phyloP scores from a whole-genome alignment of 92 coral and sea anemone species.

The Epizoanthus scotinus region DNA sequence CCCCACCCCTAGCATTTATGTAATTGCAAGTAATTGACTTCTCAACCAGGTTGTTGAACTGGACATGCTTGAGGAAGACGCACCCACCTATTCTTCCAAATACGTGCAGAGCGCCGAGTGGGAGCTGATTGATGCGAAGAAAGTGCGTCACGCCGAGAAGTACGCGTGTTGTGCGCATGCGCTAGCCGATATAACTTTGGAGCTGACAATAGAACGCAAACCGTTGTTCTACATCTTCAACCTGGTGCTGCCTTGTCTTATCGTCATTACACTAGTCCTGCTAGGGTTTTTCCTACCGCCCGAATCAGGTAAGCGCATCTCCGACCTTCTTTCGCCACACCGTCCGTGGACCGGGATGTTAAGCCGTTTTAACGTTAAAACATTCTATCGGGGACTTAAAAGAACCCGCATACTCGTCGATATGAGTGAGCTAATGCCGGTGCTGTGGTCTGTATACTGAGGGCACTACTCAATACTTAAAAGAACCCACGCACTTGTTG shows the following conservation, averaged over 20 bases:
- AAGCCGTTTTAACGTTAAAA: too few species aligned
- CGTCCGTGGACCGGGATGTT: too few species aligned
- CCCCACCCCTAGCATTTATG: too few species aligned
- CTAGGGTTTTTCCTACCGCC: conserved; percentile 96
- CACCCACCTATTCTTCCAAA: conserved; percentile 57
- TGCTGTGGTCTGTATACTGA: too few species aligned
- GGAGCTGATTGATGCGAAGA: conserved; percentile 61
- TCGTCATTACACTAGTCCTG: conserved; percentile 84
- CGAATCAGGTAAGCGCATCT: too few species aligned
- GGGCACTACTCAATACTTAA: too few species aligned
- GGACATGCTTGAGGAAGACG: conserved; percentile 74
- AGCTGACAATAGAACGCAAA: conserved; percentile 70
- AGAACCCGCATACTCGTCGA: too few species aligned
- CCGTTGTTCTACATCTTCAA: conserved; percentile 92
- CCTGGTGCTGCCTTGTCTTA: conserved; percentile 84
- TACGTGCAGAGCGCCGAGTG: conserved; percentile 92
- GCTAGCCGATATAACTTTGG: conserved; percentile 73
- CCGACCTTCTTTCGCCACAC: too few species aligned
- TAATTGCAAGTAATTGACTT: background rate
- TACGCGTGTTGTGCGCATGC: conserved; percentile 78
- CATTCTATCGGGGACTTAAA: too few species aligned
- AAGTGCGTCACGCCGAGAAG: conserved; percentile 59
- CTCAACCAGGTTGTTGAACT: conserved; percentile 65
- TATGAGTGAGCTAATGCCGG: too few species aligned
- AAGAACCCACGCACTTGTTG: too few species aligned